Evolutionary conservation across 2,113 vertebrate species (phyloP), one percentile per base, ranked within the genome.

Genomic region (Siniperca knerii): DNA sequence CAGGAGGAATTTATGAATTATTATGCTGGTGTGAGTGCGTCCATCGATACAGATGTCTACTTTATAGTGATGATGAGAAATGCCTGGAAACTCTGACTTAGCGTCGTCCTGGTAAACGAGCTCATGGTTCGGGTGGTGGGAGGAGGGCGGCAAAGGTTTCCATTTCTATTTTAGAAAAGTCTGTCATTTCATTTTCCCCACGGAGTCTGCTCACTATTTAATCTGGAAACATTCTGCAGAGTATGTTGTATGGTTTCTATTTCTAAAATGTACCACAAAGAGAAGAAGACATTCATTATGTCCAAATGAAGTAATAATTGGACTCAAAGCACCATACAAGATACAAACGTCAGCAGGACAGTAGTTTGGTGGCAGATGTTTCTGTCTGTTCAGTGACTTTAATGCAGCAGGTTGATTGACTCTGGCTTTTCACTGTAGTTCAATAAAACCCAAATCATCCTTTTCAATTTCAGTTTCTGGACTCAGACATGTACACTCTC

Each of bases 1-100:
- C 94, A 93, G 16, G 97, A 99, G 67, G 97, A 98, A 81, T 99
- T 99, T 84, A 91, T 97, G 92, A 97, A 97, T 94, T 98, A 98
- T 94, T 98, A 98, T 8, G 37, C 89, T 42, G 91, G 91, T 18
- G 91, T 90, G 69, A 88, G 89, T 25, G 91, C 87, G 1, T 92
- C 91, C 83, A 90, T 92, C 70, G 87, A 92, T 20, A 88, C 89
- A 2, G 91, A 92, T 4, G 81, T 91, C 87, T 92, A 92, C 87
- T 92, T 91, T 83, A 90, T 92, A 65, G 89, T 92, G 83, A 92
- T 92, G 89, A 92, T 90, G 89, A 90, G 71, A 90, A 90, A 83
- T 11, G 87, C 87, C 79, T 92, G 91, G 91, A 92, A 90, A 48
- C 86, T 91, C 8, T 91, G 87, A 91, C 37, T 54, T 6, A 52